Evolutionary conservation across 2,113 vertebrate species (phyloP).

Genomic region (Perca fluviatilis): DNA sequence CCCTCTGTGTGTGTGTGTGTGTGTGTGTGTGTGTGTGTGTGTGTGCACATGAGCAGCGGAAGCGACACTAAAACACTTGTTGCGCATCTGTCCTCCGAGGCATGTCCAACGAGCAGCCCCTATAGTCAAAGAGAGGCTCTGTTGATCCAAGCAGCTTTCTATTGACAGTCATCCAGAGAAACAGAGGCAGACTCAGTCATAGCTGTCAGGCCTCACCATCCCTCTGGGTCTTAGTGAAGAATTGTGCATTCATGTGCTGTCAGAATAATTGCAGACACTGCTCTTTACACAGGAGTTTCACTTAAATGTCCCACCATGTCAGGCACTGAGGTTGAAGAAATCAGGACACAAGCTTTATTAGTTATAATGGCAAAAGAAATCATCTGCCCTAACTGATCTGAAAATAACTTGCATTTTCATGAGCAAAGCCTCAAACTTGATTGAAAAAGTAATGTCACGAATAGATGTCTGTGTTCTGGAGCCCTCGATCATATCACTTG

Average conservation of each 20-base stretch:
- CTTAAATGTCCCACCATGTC: background rate
- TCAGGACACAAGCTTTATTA: background rate
- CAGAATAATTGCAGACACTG: slow-evolving; percentile 6
- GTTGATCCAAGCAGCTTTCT: slow-evolving; percentile 76
- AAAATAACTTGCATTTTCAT: background rate
- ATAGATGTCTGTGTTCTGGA: background rate
- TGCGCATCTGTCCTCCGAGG: slow-evolving; percentile 73
- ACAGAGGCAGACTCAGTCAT: slow-evolving; percentile 42
- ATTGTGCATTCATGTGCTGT: slow-evolving; percentile 42
- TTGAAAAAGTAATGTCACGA: background rate
- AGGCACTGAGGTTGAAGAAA: background rate
- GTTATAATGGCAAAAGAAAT: background rate
- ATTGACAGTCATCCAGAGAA: slow-evolving; percentile 36
- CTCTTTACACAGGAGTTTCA: background rate
- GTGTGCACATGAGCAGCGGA: slow-evolving; percentile 47
- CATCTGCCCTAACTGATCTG: background rate
- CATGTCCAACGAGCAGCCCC: slow-evolving; percentile 55
- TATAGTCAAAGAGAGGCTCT: slow-evolving; percentile 44
- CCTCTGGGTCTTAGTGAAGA: slow-evolving; percentile 1
- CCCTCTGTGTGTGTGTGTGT: slow-evolving; percentile 68
- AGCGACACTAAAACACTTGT: slow-evolving; percentile 74
- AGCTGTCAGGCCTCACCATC: slow-evolving; percentile 25
- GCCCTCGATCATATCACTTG: background rate
- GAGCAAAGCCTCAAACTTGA: background rate
- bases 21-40: slow-evolving; percentile 69